Evolutionary conservation across 2,888 invertebrate genomes (phyloP), one percentile per base, ranked within the genome.

Genomic region (Masnerella sp.): DNA sequence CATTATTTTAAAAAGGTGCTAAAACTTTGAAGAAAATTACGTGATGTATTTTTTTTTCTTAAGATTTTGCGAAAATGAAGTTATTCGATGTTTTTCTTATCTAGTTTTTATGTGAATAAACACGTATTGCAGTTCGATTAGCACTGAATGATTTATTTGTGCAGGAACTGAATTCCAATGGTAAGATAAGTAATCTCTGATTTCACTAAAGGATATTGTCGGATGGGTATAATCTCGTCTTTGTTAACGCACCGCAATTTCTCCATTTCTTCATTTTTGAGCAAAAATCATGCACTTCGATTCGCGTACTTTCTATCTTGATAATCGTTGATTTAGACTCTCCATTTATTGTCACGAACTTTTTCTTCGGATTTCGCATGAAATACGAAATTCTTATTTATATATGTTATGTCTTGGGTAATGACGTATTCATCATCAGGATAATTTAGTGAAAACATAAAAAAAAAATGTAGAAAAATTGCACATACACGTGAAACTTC

Each of bases 241-340:
- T 68, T 40, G 58, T 52, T 47, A 9, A 5, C 25, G 14, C 30
- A 45, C 32, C 32, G 52, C 45, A 47, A 47, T 69, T 61, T 61
- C 69, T 69, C 47, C 22, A 69, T 54, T 59, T 61, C 69, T 69
- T 54, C 22, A 69, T 54, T 59, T 69, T 45, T 43, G 43, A 51
- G 59, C 28, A 28, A 59, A 58, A 51, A 67, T 32, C 42, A 22
- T 51, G 36, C 40, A 47, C 25, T 36, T 28, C 34, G 42, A 4
- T 42, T 17, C 28, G 11, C 28, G 11, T 45, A 51, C 68, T 68
- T 68, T 68, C 68, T 52, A 68, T 68, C 68, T 68, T 59, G 68
- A 68, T 68, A 68, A 68, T 68, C 56, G 36, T 43, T 59, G 40
- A 68, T 59, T 58, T 68, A 59, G 52, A 34, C 25, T 58, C 67